A percentile compares a stretch with the other conserved stretches of the same genome.
Evolutionary conservation across 30 jellyfish, hydroid and myxozoan genomes (phyloP).

Genomic region (Aurelia aurita complex sp. Pacific): DNA sequence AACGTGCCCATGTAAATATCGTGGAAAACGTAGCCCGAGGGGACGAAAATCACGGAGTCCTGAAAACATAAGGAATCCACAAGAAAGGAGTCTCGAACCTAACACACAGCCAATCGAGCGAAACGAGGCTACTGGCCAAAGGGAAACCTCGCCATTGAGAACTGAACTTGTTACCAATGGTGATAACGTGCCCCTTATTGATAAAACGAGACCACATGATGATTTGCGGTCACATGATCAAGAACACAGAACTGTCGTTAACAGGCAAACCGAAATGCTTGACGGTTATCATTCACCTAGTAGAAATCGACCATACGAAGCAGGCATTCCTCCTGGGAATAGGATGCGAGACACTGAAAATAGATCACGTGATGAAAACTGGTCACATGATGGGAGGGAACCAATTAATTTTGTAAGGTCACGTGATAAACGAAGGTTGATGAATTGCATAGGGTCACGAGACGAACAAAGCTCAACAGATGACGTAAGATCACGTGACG

Average conservation of each 20-base stretch:
- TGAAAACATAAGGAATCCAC: not conserved
- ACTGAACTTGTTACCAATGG: not conserved
- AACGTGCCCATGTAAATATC: constrained; percentile 47
- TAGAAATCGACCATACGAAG: not conserved
- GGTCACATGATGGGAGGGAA: not conserved
- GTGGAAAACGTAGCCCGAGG: constrained; percentile 31
- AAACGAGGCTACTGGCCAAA: not conserved
- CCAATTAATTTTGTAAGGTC: constrained; percentile 13
- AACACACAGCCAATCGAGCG: not conserved
- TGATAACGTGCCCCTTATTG: constrained; percentile 24
- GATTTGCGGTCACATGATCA: not conserved
- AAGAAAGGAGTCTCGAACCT: not conserved
- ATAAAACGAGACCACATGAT: constrained; percentile 17
- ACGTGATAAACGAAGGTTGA: not conserved
- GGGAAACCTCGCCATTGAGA: not conserved
- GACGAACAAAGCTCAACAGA: not conserved
- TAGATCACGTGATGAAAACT: constrained; percentile 14
- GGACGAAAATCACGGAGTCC: not conserved
- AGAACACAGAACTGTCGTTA: not conserved
- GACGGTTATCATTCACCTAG: not conserved
- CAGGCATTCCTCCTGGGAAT: not conserved
- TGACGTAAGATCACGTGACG: constrained; percentile 19
- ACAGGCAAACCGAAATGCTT: not conserved
- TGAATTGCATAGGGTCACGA: not conserved
- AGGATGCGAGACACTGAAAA: not conserved